A percentile compares a stretch with the other conserved stretches of the same genome.
Conservation (phyloP, 2,113 vertebrate species). For the Rattus norvegicus region DNA sequence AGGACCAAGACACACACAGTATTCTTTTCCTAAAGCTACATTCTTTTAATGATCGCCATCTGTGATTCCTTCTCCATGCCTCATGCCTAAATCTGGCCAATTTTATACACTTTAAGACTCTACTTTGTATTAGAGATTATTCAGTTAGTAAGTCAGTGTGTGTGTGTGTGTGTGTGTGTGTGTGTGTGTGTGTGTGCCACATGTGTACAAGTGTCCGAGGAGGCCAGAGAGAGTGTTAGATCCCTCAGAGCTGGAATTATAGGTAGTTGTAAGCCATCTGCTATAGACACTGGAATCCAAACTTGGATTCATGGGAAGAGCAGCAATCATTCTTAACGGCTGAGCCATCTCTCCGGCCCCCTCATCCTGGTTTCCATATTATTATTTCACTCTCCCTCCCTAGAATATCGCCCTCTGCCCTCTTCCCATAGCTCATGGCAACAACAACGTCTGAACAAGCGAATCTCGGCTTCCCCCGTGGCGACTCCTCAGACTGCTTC, state of each 20-base stretch:
- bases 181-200: background rate
- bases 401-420: background rate
- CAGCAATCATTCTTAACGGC: background rate
- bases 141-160: too few relatives aligned
- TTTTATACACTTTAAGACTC: background rate
- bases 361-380: background rate
- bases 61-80: background rate
- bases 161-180: background rate
- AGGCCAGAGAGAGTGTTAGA: background rate
- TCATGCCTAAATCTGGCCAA: background rate
- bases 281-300: too few relatives aligned
- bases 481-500: background rate
- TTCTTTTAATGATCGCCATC: background rate
- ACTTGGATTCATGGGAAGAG: rapidly evolving
- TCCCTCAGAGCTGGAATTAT: background rate
- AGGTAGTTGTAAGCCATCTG: background rate
- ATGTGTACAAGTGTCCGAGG: background rate
- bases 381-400: background rate
- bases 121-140: too few relatives aligned
- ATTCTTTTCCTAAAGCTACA: background rate
- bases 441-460: background rate
- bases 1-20: background rate
- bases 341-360: background rate
- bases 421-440: background rate
- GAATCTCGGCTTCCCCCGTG: background rate